Base-by-base conservation (phyloP, 2,888 invertebrate species). In the Linnaemya vulpina region DNA sequence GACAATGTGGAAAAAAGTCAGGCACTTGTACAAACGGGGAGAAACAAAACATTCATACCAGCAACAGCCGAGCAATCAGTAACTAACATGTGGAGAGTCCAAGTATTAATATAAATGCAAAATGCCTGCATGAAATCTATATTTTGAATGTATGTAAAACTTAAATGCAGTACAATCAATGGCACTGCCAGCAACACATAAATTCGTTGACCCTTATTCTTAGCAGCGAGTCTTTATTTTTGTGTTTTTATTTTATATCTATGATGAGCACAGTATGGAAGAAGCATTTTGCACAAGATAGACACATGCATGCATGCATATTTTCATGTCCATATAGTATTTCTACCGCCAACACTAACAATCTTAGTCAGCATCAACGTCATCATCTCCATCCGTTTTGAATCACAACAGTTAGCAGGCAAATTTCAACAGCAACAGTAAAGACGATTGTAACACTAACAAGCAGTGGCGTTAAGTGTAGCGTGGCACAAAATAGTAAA, bases 171-270 rank as follows among this genome's bases (percentile, higher is more conserved):
- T 75, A 51, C 35, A 49, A 60, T 53, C 51, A 40, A 60, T 53
- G 30, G 46, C 70, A 67, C 17, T 74, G 70, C 76, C 46, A 73
- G 70, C 55, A 58, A 55, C 38, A 76, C 49, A 10, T 70, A 83
- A 76, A 83, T 68, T 71, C 76, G 63, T 76, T 82, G 82, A 82
- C 76, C 82, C 82, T 49, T 82, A 76, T 76, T 70, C 65, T 53
- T 49, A 40, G 9, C 17, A 35, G 17, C 38, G 13, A 49, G 51
- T 49, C 17, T 20, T 40, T 63, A 13, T 11, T 40, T 17, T 53
- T 30, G 53, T 53, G 53, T 40, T 53, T n/a, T 20, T 13, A n/a
- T 63, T 63, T 58, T 73, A 65, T 73, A 17, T 67, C 46, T 73
- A 49, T 49, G 38, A 46, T 55, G 46, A 46, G 22, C 17, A 55